These are phyloP conservation scores for Eretmochelys imbricata DNA, from an alignment of 2,113 vertebrate genomes.

Conservation along the genomic window DNA sequence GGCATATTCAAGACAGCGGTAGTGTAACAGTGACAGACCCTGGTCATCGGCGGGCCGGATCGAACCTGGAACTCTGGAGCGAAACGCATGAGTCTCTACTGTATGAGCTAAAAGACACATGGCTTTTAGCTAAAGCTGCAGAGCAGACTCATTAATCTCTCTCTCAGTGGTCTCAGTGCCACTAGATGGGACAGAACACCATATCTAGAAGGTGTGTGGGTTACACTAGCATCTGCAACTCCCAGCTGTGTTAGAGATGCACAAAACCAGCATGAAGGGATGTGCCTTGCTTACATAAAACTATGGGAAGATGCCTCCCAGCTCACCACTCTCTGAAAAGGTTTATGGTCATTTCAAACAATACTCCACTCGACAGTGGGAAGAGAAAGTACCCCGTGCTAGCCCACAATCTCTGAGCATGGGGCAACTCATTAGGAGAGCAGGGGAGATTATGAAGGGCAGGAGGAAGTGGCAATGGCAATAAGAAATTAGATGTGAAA, in stretches of 20 bases:
- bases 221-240: accelerated
- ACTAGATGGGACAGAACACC: too few species aligned
- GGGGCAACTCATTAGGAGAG: too few species aligned
- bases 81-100: too few species aligned
- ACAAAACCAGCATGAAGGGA: not conserved
- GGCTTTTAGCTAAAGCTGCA: too few species aligned
- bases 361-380: not conserved
- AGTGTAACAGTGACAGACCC: too few species aligned
- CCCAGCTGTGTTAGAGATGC: not conserved
- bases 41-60: too few species aligned
- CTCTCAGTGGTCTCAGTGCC: too few species aligned
- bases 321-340: not conserved
- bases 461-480: not conserved
- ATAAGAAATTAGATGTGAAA: not conserved
- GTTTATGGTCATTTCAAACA: not conserved
- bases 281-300: not conserved
- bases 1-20: not conserved
- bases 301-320: not conserved
- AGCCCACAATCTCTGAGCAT: not conserved
- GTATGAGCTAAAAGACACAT: too few species aligned
- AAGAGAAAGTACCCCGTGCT: not conserved
- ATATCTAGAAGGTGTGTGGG: too few species aligned
- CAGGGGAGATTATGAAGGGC: not conserved
- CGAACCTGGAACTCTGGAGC: too few species aligned
- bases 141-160: too few species aligned